phyloP scores from a whole-genome alignment of 1,140 invertebrate species.

The Hycleus cichorii region DNA sequence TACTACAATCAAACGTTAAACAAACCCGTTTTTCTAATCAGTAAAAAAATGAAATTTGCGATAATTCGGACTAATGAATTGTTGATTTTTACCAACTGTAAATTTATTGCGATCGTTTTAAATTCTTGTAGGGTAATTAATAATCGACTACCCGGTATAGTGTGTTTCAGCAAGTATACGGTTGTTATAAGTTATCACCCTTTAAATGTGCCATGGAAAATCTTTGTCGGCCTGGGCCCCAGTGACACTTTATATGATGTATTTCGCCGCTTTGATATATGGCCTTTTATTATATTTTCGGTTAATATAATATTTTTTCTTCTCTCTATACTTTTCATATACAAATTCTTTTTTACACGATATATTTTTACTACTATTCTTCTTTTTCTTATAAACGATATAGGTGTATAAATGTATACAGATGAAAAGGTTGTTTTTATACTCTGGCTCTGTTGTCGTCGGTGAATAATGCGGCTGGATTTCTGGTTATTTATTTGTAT shows the following conservation, averaged over 20 bases:
- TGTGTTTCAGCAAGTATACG: slow-evolving; percentile 7
- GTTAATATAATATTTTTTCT: slow-evolving; percentile 7
- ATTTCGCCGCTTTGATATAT: slow-evolving; percentile 20
- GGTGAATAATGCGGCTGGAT: slow-evolving; percentile 20
- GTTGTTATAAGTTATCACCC: slow-evolving; percentile 14
- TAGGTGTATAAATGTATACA: too few relatives aligned
- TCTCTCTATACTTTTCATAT: background rate
- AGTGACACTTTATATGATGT: slow-evolving; percentile 23
- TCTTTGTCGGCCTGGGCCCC: slow-evolving; percentile 19
- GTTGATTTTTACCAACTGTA: background rate
- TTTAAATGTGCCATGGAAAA: slow-evolving; percentile 20
- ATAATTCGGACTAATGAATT: too few relatives aligned
- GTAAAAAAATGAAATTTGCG: too few relatives aligned
- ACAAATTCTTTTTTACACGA: too few relatives aligned
- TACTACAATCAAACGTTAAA: background rate
- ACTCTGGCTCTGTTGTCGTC: slow-evolving; percentile 15
- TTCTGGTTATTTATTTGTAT: slow-evolving; percentile 13
- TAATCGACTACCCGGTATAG: slow-evolving; percentile 12
- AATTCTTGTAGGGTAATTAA: slow-evolving; percentile 3
- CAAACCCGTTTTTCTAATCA: too few relatives aligned
- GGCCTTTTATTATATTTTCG: slow-evolving; percentile 19
- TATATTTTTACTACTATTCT: slow-evolving; percentile 2
- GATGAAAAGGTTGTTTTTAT: slow-evolving; percentile 9
- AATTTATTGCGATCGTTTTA: background rate
- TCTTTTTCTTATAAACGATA: too few relatives aligned